Evolutionary conservation across 2,113 vertebrate species (phyloP).

Genomic region (Dolichallabes microphthalmus): DNA sequence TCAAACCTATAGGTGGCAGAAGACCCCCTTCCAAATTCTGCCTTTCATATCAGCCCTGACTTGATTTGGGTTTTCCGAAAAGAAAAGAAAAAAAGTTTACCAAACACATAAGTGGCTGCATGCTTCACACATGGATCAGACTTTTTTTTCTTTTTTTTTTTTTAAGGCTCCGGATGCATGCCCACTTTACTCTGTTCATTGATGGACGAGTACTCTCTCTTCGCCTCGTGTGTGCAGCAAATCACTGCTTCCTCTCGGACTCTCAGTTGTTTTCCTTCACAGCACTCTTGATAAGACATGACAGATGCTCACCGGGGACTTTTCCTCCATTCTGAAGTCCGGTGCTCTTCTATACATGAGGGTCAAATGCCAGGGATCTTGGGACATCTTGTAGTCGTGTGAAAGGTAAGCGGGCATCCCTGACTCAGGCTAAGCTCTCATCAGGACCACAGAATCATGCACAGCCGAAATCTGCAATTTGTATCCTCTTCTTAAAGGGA

Average conservation of each 20-base stretch:
- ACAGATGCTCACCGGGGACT: not conserved
- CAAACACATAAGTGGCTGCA: not conserved
- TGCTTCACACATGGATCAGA: not conserved
- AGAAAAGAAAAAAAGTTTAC: not conserved
- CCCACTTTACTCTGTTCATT: not conserved
- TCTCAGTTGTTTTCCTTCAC: not conserved
- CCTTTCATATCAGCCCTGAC: not conserved
- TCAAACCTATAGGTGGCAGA: not conserved
- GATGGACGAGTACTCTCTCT: not conserved
- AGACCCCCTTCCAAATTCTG: not conserved
- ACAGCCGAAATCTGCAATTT: not conserved
- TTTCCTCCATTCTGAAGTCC: not conserved
- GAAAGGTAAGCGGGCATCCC: not conserved
- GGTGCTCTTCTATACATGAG: not conserved
- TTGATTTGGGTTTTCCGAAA: not conserved
- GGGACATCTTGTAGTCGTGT: not conserved
- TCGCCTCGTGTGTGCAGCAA: not conserved
- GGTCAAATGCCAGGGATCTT: not conserved
- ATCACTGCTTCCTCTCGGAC: not conserved
- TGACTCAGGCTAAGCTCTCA: not conserved
- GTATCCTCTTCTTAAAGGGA: not conserved
- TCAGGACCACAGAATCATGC: not conserved
- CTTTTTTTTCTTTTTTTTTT: not conserved
- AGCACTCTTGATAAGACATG: not conserved
- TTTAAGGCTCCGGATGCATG: not conserved